These are phyloP conservation scores for Dryobota labecula DNA, from an alignment of 2,888 invertebrate genomes.

Conservation along the genomic window DNA sequence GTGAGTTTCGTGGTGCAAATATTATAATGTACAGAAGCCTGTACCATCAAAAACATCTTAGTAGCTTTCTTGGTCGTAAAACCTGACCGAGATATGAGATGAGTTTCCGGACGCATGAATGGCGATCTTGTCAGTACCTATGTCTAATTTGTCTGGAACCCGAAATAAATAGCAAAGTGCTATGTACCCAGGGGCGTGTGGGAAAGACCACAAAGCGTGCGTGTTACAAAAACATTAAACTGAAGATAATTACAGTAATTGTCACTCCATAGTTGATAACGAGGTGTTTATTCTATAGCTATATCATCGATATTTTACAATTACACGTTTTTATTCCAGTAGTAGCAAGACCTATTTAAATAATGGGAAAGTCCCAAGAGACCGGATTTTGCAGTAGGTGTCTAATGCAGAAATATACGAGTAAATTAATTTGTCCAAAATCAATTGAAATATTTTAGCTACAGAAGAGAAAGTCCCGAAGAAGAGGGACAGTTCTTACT, in stretches of 20 bases:
- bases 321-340: conserved; percentile 27
- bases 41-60: not conserved
- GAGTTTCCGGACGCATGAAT: not conserved
- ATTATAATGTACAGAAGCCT: not conserved
- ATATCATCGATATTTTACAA: conserved; percentile 37
- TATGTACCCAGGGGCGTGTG: conserved; percentile 32
- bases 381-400: not conserved
- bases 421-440: not conserved
- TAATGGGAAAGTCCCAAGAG: not conserved
- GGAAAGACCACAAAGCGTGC: conserved; percentile 58
- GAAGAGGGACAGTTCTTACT: not conserved
- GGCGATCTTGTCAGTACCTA: not conserved
- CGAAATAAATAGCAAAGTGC: not conserved
- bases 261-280: conserved; percentile 66
- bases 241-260: conserved; percentile 64
- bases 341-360: conserved; percentile 1
- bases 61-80: not conserved
- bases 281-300: conserved; percentile 54
- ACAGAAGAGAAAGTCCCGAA: not conserved
- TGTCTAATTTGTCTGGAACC: not conserved
- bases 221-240: conserved; percentile 66
- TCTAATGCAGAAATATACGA: not conserved
- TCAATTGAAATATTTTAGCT: not conserved
- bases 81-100: not conserved
- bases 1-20: not conserved